Percentiles rank a stretch among this genome's conserved stretches.
phyloP scores from a whole-genome alignment of 35 echinoderm and acorn worm genomes.

The Strongylocentrotus purpuratus region DNA sequence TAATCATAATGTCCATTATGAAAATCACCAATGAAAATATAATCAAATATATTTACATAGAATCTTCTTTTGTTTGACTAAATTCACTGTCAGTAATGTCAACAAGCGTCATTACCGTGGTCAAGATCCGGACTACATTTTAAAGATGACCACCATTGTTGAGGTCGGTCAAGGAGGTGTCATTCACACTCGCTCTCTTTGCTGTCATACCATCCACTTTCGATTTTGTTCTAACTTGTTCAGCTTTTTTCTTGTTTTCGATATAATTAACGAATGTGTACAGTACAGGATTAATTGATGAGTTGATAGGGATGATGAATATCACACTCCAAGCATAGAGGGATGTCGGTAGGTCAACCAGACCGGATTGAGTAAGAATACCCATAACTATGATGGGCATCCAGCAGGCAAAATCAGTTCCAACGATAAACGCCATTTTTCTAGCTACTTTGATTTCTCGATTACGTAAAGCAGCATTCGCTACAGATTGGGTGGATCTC shows the following conservation, averaged over 20 bases:
- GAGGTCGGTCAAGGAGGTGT: not conserved
- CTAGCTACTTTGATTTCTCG: slow-evolving; percentile 84
- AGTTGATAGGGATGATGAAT: slow-evolving; percentile 82
- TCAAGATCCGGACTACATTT: too few species aligned
- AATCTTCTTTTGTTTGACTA: too few species aligned
- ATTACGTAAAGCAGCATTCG: not conserved
- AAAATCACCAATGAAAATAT: too few species aligned
- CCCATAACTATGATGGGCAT: slow-evolving; percentile 85
- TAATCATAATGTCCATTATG: too few species aligned
- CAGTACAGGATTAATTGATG: slow-evolving; percentile 72
- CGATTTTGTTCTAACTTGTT: too few species aligned
- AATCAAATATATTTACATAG: too few species aligned
- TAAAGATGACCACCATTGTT: too few species aligned
- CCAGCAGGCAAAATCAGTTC: slow-evolving; percentile 88
- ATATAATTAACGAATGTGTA: slow-evolving; percentile 58
- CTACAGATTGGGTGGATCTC: slow-evolving; percentile 37
- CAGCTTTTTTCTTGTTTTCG: not conserved
- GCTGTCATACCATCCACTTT: too few species aligned
- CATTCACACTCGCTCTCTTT: not conserved
- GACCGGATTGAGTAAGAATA: slow-evolving; percentile 61
- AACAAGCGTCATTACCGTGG: too few species aligned
- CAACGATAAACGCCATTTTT: slow-evolving; percentile 82
- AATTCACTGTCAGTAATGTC: too few species aligned
- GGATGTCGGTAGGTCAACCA: slow-evolving; percentile 50
- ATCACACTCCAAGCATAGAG: slow-evolving; percentile 83